Conservation (phyloP, 2,888 invertebrate genomes). For the Punctoribates punctum region DNA sequence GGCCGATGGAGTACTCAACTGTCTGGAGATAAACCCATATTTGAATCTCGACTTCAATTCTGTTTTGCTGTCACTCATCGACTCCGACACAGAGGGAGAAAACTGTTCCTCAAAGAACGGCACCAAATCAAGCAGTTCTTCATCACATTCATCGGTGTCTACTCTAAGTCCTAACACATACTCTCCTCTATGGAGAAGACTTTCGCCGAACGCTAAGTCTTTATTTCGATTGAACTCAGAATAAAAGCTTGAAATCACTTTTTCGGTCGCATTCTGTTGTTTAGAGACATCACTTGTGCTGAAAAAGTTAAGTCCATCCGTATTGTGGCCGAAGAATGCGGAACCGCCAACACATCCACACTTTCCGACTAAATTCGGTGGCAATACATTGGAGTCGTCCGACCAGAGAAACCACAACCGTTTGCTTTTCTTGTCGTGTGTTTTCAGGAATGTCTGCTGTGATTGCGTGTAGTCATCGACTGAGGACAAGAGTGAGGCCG, state of each 20-base stretch:
- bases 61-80: slow-evolving; percentile 25
- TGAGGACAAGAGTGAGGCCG: slow-evolving; percentile 56
- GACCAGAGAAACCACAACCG: slow-evolving; percentile 95
- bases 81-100: slow-evolving; percentile 19
- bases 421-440: slow-evolving; percentile 72
- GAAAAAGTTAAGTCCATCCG: slow-evolving; percentile 82
- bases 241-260: slow-evolving; percentile 1
- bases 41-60: slow-evolving; percentile 19
- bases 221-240: slow-evolving; percentile 2
- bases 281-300: slow-evolving; percentile 54
- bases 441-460: slow-evolving; percentile 55
- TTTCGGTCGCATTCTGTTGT: background rate
- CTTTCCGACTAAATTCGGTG: slow-evolving; percentile 55
- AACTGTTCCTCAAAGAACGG: slow-evolving; percentile 32
- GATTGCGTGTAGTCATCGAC: slow-evolving; percentile 48
- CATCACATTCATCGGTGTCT: slow-evolving; percentile 15
- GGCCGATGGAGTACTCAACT: background rate
- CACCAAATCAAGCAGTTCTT: slow-evolving; percentile 30
- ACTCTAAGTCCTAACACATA: slow-evolving; percentile 64
- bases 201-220: slow-evolving; percentile 83
- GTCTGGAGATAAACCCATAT: slow-evolving; percentile 21
- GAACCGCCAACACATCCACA: slow-evolving; percentile 97
- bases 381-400: slow-evolving; percentile 55
- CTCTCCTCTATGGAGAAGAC: slow-evolving; percentile 78
- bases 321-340: slow-evolving; percentile 86